Evolutionary conservation across 64 coral and sea anemone species (phyloP).

Genomic region (Pachyseris speciosa): DNA sequence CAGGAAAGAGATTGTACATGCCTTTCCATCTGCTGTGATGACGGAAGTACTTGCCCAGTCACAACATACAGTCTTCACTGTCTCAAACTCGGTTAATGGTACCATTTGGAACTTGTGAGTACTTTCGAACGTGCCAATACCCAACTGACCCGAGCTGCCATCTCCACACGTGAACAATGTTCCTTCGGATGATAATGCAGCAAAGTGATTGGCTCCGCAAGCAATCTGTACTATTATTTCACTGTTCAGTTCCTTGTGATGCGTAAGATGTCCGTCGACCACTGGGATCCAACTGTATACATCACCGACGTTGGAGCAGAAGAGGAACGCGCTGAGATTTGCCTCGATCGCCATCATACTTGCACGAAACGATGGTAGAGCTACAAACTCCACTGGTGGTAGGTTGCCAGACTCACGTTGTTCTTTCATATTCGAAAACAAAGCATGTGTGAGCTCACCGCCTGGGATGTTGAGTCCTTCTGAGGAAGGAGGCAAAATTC

Average conservation of each 20-base stretch:
- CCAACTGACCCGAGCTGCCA: constrained; percentile 61
- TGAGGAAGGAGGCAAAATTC: background rate
- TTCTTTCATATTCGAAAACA: constrained; percentile 13
- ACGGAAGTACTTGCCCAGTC: constrained; percentile 70
- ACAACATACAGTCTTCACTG: constrained; percentile 58
- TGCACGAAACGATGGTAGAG: background rate
- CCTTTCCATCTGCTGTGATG: constrained; percentile 63
- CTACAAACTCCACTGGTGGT: constrained; percentile 53
- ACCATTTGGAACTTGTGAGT: constrained; percentile 49
- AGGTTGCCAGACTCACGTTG: background rate
- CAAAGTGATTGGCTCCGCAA: constrained; percentile 69
- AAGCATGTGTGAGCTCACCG: background rate
- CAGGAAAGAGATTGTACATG: background rate
- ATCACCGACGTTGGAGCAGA: constrained; percentile 71
- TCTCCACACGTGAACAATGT: constrained; percentile 53
- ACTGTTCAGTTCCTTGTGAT: constrained; percentile 40
- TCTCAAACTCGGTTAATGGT: constrained; percentile 42
- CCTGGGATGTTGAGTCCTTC: background rate
- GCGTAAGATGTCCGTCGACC: background rate
- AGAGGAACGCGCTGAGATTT: constrained; percentile 56
- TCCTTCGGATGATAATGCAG: constrained; percentile 66
- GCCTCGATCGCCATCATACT: constrained; percentile 58
- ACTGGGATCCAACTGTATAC: constrained; percentile 68
- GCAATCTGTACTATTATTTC: constrained; percentile 75
- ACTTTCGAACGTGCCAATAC: constrained; percentile 45